These are phyloP conservation scores for Bellardia pandia DNA, from an alignment of 2,888 invertebrate genomes.

Conservation along the genomic window DNA sequence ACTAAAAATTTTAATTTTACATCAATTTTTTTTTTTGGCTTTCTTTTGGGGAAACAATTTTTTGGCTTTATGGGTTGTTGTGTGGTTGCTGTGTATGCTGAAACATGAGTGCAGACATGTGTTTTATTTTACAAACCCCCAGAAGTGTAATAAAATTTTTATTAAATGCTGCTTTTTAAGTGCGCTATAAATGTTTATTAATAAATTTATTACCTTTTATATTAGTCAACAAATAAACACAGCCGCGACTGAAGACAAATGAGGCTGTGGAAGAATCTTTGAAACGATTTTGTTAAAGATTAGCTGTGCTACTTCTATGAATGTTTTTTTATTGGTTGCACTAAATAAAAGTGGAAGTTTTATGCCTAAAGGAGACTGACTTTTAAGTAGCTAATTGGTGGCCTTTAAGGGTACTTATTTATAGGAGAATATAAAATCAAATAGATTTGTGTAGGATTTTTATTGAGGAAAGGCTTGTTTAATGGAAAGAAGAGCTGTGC, in stretches of 20 bases:
- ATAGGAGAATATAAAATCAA: too few species aligned
- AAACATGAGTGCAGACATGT: background rate
- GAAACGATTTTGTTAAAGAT: background rate
- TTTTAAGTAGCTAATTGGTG: slow-evolving; percentile 1
- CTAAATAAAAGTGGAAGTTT: slow-evolving; percentile 4
- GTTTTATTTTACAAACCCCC: slow-evolving; percentile 10
- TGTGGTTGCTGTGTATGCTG: background rate
- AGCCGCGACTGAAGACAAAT: background rate
- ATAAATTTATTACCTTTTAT: slow-evolving; percentile 51
- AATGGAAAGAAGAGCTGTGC: too few species aligned
- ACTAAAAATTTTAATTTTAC: slow-evolving; percentile 19
- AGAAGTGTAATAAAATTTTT: slow-evolving; percentile 50
- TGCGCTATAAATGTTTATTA: slow-evolving; percentile 57
- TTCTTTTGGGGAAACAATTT: background rate
- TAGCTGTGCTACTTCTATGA: background rate
- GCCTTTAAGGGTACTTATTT: too few species aligned
- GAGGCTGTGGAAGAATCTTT: background rate
- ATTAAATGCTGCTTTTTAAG: slow-evolving; percentile 51
- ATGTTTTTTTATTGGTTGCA: background rate
- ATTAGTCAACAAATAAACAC: slow-evolving; percentile 44
- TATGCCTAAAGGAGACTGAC: background rate
- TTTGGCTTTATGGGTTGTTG: background rate
- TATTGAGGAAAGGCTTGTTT: background rate
- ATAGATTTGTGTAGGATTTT: background rate
- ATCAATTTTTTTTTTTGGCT: background rate